Evolutionary conservation across 2,888 invertebrate genomes (phyloP).

Genomic region (Drosophila tanythrix): DNA sequence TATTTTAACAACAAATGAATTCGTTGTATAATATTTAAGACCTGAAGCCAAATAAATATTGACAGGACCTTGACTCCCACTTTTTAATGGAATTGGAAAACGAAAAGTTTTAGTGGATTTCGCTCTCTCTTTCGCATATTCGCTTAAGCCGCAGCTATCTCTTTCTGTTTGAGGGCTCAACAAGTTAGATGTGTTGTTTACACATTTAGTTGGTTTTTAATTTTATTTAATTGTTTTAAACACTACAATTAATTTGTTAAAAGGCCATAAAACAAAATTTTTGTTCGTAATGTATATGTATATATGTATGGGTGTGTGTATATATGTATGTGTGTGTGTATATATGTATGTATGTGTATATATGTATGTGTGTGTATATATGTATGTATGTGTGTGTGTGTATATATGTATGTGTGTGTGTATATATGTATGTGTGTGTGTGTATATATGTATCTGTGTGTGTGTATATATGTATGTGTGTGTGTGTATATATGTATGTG

Average conservation of each 20-base stretch:
- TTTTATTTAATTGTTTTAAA: conserved; percentile 64
- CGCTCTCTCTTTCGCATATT: not conserved
- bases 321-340: too few species aligned
- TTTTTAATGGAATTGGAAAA: not conserved
- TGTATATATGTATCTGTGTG: not conserved
- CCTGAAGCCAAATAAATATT: not conserved
- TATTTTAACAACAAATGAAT: too few species aligned
- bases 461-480: not conserved
- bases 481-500: not conserved
- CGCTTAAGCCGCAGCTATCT: conserved; percentile 3
- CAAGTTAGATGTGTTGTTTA: conserved; percentile 19
- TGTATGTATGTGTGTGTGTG: too few species aligned
- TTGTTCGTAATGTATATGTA: conserved; percentile 33
- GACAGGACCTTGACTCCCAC: not conserved
- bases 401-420: conserved; percentile 1
- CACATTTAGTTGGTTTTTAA: conserved; percentile 41
- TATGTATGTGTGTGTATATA: too few species aligned
- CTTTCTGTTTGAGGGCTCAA: conserved; percentile 10
- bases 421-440: not conserved
- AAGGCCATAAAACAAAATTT: conserved; percentile 67
- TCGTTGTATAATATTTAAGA: too few species aligned
- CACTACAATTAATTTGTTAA: conserved; percentile 73
- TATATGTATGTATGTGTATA: too few species aligned
- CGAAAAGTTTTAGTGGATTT: not conserved
- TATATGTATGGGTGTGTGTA: not conserved